These are phyloP conservation scores for Gavialis gangeticus DNA, from an alignment of 2,113 vertebrate genomes.

Conservation along the genomic window DNA sequence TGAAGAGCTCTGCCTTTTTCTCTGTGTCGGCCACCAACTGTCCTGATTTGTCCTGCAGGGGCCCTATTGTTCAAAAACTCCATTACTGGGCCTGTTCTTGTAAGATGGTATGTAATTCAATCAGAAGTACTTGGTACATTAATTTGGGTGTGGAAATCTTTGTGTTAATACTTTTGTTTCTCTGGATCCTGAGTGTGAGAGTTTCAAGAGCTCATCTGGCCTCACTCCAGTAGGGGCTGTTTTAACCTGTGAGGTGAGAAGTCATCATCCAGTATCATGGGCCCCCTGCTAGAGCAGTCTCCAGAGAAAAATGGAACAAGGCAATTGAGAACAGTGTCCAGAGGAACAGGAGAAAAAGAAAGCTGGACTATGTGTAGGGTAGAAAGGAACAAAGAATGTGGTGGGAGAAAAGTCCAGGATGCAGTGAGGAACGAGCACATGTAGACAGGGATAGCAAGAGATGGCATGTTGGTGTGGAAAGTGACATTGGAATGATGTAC, in stretches of 20 bases:
- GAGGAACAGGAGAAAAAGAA: no score
- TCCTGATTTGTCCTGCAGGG: no score
- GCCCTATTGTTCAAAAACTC: no score
- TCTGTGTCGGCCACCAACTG: no score
- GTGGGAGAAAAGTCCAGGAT: not conserved
- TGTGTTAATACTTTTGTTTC: not conserved
- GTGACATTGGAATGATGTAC: no score
- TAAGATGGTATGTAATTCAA: no score
- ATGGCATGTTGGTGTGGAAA: no score
- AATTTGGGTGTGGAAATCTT: no score
- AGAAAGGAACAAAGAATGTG: fast-evolving
- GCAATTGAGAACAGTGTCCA: not conserved
- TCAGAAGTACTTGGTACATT: no score
- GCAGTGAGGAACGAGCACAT: not conserved
- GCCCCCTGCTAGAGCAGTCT: not conserved
- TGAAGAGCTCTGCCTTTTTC: no score
- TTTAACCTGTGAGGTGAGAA: not conserved
- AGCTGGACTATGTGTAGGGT: fast-evolving
- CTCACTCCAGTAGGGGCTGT: not conserved
- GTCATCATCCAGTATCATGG: not conserved
- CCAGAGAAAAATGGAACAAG: not conserved
- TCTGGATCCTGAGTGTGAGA: not conserved
- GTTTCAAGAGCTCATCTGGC: not conserved
- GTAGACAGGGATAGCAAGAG: no score
- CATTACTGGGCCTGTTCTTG: no score